phyloP scores from a whole-genome alignment of 2,888 invertebrate species.

The Polydrusus tereticollis region DNA sequence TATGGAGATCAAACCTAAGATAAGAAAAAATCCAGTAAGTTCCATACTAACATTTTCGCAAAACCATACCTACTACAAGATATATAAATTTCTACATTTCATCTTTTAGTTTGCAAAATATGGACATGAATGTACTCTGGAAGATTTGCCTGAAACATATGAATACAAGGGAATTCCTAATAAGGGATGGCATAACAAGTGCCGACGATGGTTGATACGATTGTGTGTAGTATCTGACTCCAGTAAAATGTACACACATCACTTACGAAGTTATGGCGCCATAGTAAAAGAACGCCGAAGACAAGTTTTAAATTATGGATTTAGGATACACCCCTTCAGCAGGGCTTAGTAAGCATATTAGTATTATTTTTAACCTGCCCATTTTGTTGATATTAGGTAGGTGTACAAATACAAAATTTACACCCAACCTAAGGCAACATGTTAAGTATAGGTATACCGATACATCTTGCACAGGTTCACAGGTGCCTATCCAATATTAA shows the following conservation, averaged over 20 bases:
- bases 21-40: conserved; percentile 29
- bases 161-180: conserved; percentile 51
- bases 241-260: conserved; percentile 57
- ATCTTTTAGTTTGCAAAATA: conserved; percentile 53
- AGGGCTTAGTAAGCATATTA: conserved; percentile 52
- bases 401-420: too few relatives aligned
- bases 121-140: conserved; percentile 55
- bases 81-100: too few relatives aligned
- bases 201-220: conserved; percentile 52
- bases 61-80: too few relatives aligned
- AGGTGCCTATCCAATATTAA: too few relatives aligned
- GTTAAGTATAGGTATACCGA: too few relatives aligned
- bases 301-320: conserved; percentile 55
- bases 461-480: too few relatives aligned
- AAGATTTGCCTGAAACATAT: conserved; percentile 52
- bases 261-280: conserved; percentile 59
- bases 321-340: conserved; percentile 59
- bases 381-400: background rate
- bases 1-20: conserved; percentile 12
- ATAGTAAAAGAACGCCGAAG: conserved; percentile 58
- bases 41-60: too few relatives aligned
- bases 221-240: conserved; percentile 55
- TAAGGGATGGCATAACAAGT: conserved; percentile 35
- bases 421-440: too few relatives aligned
- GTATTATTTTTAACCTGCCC: background rate